A percentile compares a stretch with the other conserved stretches of the same genome.
Conservation (phyloP, 2,888 invertebrate species). For the Clepsis dumicolana region DNA sequence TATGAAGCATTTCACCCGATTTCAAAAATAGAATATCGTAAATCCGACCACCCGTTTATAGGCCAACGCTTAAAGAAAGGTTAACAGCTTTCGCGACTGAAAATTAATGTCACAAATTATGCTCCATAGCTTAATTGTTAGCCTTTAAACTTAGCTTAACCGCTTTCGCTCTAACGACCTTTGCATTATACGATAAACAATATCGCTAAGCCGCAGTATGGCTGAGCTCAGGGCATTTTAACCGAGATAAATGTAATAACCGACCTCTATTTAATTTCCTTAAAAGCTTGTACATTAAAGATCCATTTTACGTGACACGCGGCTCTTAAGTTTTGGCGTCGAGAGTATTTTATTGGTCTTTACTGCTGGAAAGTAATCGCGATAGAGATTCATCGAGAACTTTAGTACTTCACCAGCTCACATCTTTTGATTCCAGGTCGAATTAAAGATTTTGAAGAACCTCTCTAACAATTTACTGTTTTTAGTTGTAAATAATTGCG, state of each 20-base stretch:
- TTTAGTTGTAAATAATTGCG: background rate
- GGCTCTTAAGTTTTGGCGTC: conserved; percentile 39
- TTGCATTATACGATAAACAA: conserved; percentile 11
- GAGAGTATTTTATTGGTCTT: conserved; percentile 33
- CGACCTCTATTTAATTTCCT: conserved; percentile 42
- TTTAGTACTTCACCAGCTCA: background rate
- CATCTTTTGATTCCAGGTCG: background rate
- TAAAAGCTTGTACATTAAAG: conserved; percentile 45
- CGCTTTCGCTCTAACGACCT: background rate
- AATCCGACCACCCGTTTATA: conserved; percentile 24
- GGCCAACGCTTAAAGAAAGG: background rate
- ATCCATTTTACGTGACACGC: conserved; percentile 42
- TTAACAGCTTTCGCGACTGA: background rate
- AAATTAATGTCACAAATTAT: conserved; percentile 10
- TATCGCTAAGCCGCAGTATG: conserved; percentile 11
- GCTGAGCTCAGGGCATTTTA: background rate
- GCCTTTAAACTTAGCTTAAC: background rate
- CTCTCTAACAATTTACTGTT: too few species aligned
- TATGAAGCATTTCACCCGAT: conserved; percentile 48
- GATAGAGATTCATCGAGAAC: background rate
- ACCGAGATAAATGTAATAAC: conserved; percentile 25
- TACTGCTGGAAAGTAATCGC: conserved; percentile 22
- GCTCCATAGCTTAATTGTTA: conserved; percentile 2
- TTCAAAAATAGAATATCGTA: conserved; percentile 26
- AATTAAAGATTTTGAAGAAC: too few species aligned